Conservation (phyloP, 2,113 vertebrate genomes). For the Apteryx mantelli region DNA sequence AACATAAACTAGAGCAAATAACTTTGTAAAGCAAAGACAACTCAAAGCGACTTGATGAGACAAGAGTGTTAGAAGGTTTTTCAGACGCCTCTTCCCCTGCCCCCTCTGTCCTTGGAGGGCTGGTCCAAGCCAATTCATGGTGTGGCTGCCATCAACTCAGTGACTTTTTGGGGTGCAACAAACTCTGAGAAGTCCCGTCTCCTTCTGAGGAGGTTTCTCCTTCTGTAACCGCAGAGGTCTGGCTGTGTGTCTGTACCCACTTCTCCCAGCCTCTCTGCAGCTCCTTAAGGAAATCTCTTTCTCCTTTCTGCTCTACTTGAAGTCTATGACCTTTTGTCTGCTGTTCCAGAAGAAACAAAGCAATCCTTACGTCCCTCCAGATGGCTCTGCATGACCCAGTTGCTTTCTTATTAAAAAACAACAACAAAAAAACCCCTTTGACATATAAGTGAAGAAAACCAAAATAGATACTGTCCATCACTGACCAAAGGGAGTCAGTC, state of each 20-base stretch:
- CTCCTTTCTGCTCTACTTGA: not conserved
- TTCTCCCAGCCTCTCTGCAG: not conserved
- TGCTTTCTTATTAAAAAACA: not conserved
- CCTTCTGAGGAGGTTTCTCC: not conserved
- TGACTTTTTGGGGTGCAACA: not conserved
- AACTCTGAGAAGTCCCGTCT: not conserved
- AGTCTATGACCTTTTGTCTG: not conserved
- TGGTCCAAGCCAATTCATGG: not conserved
- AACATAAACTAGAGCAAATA: not conserved
- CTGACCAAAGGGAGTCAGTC: not conserved
- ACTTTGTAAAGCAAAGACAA: not conserved
- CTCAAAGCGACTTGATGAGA: not conserved
- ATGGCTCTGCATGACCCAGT: not conserved
- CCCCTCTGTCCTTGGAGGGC: not conserved
- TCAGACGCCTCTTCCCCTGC: not conserved
- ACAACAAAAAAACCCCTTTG: not conserved
- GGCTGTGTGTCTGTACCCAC: not conserved
- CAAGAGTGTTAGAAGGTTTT: not conserved
- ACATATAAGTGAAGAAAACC: not conserved
- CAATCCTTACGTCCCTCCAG: rapidly evolving
- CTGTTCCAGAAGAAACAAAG: not conserved
- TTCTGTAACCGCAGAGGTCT: not conserved
- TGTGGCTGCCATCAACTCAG: not conserved
- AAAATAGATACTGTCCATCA: not conserved
- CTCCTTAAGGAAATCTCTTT: not conserved